phyloP scores from a whole-genome alignment of 1,140 invertebrate species.

The Phenacoccus solenopsis region DNA sequence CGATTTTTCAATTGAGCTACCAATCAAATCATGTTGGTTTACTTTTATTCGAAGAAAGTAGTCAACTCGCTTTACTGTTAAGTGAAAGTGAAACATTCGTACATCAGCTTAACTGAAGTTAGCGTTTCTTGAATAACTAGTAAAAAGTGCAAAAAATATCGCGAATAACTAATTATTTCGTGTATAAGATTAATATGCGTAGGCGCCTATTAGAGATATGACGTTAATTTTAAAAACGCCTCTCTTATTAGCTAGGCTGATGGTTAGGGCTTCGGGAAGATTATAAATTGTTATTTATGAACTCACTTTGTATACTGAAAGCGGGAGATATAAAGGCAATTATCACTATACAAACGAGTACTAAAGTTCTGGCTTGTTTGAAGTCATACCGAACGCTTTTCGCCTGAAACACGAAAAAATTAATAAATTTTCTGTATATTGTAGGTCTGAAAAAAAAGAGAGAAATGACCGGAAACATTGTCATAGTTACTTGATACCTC shows the following conservation, averaged over 20 bases:
- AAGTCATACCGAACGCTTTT: slow-evolving; percentile 14
- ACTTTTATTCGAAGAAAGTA: slow-evolving; percentile 13
- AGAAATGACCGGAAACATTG: too few relatives aligned
- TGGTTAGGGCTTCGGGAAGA: too few relatives aligned
- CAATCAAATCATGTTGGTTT: slow-evolving; percentile 13
- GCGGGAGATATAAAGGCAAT: background rate
- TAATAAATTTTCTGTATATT: background rate
- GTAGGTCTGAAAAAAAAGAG: too few relatives aligned
- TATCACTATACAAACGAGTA: background rate
- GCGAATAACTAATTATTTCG: background rate
- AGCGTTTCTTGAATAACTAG: slow-evolving; percentile 15
- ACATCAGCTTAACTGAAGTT: slow-evolving; percentile 1
- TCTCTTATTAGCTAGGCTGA: too few relatives aligned
- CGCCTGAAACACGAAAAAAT: background rate
- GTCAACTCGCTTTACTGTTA: slow-evolving; percentile 14
- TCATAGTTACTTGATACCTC: too few relatives aligned
- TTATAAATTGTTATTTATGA: background rate
- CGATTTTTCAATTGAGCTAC: slow-evolving; percentile 1
- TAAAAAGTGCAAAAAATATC: background rate
- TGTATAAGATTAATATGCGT: too few relatives aligned
- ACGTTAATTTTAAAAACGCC: too few relatives aligned
- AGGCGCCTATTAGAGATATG: too few relatives aligned
- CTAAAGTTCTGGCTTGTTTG: background rate
- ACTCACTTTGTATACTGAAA: slow-evolving; percentile 5
- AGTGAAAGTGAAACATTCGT: slow-evolving; percentile 17